Evolutionary conservation across 2,888 invertebrate genomes (phyloP), one percentile per base, ranked within the genome.

Genomic region (Herminia tarsipennalis): DNA sequence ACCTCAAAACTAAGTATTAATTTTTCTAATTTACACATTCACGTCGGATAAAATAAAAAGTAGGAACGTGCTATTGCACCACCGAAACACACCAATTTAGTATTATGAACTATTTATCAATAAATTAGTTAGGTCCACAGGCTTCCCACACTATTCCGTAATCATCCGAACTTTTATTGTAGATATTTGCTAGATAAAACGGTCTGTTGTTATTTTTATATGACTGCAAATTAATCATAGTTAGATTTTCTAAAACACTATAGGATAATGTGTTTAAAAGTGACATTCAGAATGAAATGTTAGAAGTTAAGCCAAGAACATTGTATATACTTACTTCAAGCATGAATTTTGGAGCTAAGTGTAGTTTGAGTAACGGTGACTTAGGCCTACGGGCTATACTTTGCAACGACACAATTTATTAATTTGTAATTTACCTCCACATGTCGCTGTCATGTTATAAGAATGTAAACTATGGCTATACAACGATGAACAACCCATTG

Each of bases 51-150:
- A 76, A 76, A 75, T 76, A 76, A 75, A 74, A 76, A 81, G 81
- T 90, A 89, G 86, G 78, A 81, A 82, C 74, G 91, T 90, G 91
- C 90, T 91, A 88, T 90, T 90, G 91, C 91, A 90, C 91, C 86
- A 88, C 86, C 81, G 83, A 86, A 84, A 83, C 72, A 81, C 85
- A 89, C 88, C 88, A 88, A 90, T 78, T 69, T 86, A 89, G 85
- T 70, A 71, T 73, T 77, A 68, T 56, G 53, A 77, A 80, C 72
- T 76, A 78, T 70, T 73, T 73, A 83, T 75, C 67, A 69, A 74
- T 80, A 76, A 66, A 56, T 73, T 80, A 83, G 70, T 76, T 83
- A 89, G 82, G 84, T 78, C 81, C 83, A 83, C 87, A 73, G 73
- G 88, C 87, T 89, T 87, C 73, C 78, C 77, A 77, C 82, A 85